These are phyloP conservation scores for Acipenser transmontanus DNA, from an alignment of 2,797 vertebrate genomes.

Conservation along the genomic window DNA sequence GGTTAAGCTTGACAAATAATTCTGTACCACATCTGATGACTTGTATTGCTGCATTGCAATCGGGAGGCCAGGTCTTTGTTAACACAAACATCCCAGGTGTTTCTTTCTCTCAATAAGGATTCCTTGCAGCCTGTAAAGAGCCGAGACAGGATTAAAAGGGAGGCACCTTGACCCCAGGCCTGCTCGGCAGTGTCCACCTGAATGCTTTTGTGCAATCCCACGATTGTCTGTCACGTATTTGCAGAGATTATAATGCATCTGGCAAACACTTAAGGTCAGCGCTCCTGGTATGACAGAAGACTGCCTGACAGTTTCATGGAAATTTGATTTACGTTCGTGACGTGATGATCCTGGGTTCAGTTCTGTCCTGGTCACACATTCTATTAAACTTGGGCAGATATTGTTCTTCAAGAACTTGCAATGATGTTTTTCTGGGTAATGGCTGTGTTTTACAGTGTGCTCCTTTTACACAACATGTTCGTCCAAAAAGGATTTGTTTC, in stretches of 20 bases:
- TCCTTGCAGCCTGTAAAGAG: too few relatives aligned
- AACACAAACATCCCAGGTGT: too few relatives aligned
- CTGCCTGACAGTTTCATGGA: slow-evolving; percentile 20
- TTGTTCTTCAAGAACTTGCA: slow-evolving; percentile 50
- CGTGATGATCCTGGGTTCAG: slow-evolving; percentile 27
- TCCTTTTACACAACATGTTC: slow-evolving; percentile 54
- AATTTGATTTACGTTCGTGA: slow-evolving; percentile 29
- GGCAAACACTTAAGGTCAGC: slow-evolving; percentile 24
- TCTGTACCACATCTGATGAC: too few relatives aligned
- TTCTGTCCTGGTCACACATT: slow-evolving; percentile 20
- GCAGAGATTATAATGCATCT: slow-evolving; percentile 24
- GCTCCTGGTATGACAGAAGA: slow-evolving; percentile 23
- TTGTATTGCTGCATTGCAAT: too few relatives aligned
- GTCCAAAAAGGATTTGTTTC: slow-evolving; percentile 56
- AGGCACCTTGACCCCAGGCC: too few relatives aligned
- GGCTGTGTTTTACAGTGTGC: slow-evolving; percentile 50
- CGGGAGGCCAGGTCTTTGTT: too few relatives aligned
- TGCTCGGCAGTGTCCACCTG: too few relatives aligned
- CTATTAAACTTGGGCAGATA: slow-evolving; percentile 43
- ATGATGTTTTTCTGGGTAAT: slow-evolving; percentile 62
- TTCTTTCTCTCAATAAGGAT: too few relatives aligned
- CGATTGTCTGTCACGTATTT: slow-evolving; percentile 8
- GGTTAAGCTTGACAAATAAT: too few relatives aligned
- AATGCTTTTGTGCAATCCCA: too few relatives aligned
- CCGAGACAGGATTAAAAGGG: too few relatives aligned